phyloP scores from a whole-genome alignment of 2,797 vertebrate species.

The Oreonectes daqikongensis region DNA sequence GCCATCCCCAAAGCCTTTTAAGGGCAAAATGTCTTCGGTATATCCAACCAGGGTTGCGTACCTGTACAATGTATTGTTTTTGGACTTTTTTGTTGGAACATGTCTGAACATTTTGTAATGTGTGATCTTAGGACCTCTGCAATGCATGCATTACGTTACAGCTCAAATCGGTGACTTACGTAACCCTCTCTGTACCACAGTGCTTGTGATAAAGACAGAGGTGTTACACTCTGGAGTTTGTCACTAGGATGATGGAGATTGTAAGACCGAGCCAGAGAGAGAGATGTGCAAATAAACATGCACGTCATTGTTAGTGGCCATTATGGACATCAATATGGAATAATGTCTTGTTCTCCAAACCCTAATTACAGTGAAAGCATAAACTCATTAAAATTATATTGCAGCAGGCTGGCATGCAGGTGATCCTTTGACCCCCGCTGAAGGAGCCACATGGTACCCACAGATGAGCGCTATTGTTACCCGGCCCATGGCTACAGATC shows the following conservation, averaged over 20 bases:
- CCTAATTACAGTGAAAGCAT: conserved; percentile 58
- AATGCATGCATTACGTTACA: conserved; percentile 5
- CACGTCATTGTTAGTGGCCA: background rate
- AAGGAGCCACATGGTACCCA: conserved; percentile 40
- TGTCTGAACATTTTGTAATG: background rate
- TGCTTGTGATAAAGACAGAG: conserved; percentile 2
- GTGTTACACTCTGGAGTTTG: background rate
- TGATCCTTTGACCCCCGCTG: conserved; percentile 16
- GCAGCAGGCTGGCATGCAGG: conserved; percentile 28
- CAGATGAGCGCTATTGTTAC: conserved; percentile 35
- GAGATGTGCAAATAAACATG: background rate
- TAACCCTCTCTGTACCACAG: conserved; percentile 9
- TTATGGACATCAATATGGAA: background rate
- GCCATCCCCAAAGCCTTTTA: conserved; percentile 46
- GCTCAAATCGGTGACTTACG: conserved; percentile 19
- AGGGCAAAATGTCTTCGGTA: conserved; percentile 16
- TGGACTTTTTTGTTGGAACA: background rate
- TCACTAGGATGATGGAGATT: conserved; percentile 1
- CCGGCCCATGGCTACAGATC: conserved; percentile 46
- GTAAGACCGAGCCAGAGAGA: background rate
- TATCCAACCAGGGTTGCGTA: conserved; percentile 3
- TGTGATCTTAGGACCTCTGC: background rate
- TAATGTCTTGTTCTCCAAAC: conserved; percentile 30
- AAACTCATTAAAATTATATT: conserved; percentile 56
- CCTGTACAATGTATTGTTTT: conserved; percentile 18